Evolutionary conservation across 2,888 invertebrate genomes (phyloP).

Genomic region (Spialia ferax): DNA sequence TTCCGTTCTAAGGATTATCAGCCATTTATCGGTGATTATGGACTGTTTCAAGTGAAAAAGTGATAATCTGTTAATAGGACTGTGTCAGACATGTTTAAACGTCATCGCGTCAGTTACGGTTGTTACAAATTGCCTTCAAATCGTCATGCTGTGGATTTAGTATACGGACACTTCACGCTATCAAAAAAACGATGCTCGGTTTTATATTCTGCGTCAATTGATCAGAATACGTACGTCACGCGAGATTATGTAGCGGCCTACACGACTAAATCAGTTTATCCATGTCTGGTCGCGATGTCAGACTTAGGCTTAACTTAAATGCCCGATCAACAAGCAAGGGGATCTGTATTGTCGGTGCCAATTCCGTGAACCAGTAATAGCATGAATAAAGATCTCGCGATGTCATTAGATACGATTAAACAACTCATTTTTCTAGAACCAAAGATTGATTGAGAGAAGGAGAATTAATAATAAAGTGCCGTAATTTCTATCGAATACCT

Average conservation of each 20-base stretch:
- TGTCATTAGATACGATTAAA: slow-evolving; percentile 61
- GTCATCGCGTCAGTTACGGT: background rate
- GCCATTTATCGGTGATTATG: background rate
- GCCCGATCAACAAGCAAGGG: slow-evolving; percentile 10
- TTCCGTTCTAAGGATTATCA: background rate
- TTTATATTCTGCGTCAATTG: background rate
- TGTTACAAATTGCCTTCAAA: background rate
- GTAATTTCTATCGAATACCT: too few relatives aligned
- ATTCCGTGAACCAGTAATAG: too few relatives aligned
- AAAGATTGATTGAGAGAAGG: slow-evolving; percentile 46
- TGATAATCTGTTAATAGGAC: background rate
- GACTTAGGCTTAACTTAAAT: background rate
- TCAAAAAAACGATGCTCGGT: background rate
- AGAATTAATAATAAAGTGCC: too few relatives aligned
- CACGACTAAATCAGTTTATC: background rate
- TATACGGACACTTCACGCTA: background rate
- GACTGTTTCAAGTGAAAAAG: slow-evolving; percentile 1
- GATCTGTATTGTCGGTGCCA: background rate
- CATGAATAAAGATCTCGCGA: slow-evolving; percentile 68
- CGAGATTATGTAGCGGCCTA: background rate
- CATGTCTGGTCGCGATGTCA: background rate
- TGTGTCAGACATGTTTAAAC: background rate
- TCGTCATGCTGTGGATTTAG: background rate
- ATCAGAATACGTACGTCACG: background rate
- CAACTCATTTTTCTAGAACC: slow-evolving; percentile 46